A percentile compares a stretch with the other conserved stretches of the same genome.
phyloP scores from a whole-genome alignment of 2,888 invertebrate genomes.

The Chalcis sispes region DNA sequence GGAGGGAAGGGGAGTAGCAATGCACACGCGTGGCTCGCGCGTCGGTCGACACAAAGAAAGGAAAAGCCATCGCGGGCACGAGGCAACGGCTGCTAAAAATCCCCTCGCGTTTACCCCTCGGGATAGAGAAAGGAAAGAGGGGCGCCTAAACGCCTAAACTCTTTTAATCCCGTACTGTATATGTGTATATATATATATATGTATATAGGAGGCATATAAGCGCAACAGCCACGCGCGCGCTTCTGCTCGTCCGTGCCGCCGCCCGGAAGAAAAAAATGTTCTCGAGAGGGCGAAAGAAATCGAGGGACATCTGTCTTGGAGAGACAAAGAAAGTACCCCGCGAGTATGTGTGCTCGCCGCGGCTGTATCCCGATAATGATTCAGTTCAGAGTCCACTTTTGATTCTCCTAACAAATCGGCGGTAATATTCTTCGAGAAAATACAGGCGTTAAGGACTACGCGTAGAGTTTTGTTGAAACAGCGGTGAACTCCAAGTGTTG shows the following conservation, averaged over 20 bases:
- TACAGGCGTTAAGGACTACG: too few species aligned
- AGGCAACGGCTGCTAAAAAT: slow-evolving; percentile 53
- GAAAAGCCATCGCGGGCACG: slow-evolving; percentile 44
- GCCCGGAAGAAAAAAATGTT: neutral
- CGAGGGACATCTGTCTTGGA: slow-evolving; percentile 34
- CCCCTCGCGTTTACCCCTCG: slow-evolving; percentile 40
- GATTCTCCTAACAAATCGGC: too few species aligned
- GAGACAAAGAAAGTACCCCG: slow-evolving; percentile 49
- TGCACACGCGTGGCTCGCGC: slow-evolving; percentile 29
- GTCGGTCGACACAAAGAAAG: slow-evolving; percentile 42
- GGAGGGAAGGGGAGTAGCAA: too few species aligned
- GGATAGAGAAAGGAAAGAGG: neutral
- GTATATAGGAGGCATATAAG: slow-evolving; percentile 24
- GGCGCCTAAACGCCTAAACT: slow-evolving; percentile 53
- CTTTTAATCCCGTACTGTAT: slow-evolving; percentile 52
- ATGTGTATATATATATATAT: too few species aligned
- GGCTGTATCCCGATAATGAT: too few species aligned
- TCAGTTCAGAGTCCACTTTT: too few species aligned
- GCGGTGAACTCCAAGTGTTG: too few species aligned
- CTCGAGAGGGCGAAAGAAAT: neutral
- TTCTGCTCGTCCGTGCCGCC: slow-evolving; percentile 9
- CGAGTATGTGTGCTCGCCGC: neutral
- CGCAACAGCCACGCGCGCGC: slow-evolving; percentile 41
- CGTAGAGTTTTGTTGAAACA: too few species aligned
- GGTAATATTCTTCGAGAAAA: too few species aligned